Evolutionary conservation across 2,888 invertebrate species (phyloP).

Genomic region (Branchipolynoe longqiensis): DNA sequence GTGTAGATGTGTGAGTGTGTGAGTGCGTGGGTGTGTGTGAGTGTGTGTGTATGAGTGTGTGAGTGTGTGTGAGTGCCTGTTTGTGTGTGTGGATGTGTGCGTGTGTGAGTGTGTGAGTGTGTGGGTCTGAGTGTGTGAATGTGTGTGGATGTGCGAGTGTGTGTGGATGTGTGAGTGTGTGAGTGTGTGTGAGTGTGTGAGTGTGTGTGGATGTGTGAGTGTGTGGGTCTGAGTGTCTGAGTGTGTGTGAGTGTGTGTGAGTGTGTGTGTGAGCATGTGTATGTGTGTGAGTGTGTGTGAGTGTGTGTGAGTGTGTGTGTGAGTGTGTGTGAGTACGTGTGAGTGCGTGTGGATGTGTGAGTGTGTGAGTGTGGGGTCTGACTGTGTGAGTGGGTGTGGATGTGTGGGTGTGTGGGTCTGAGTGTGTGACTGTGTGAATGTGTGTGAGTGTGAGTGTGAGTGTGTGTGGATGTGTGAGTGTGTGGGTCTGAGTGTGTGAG

Average conservation of each 20-base stretch:
- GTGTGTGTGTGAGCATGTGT: neutral
- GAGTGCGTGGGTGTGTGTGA: neutral
- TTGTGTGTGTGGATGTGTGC: neutral
- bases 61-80: neutral
- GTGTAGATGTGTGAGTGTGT: neutral
- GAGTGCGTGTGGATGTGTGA: neutral
- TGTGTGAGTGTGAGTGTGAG: neutral
- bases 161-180: neutral
- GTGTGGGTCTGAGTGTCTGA: neutral
- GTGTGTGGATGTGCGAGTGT: neutral
- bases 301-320: neutral
- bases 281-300: neutral
- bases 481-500: neutral
- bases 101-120: neutral
- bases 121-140: neutral
- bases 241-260: neutral
- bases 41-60: neutral
- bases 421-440: neutral
- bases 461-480: neutral
- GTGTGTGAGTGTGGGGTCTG: neutral
- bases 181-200: neutral
- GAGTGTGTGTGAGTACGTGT: neutral
- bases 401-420: neutral
- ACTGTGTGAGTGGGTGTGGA: neutral
- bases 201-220: neutral